Evolutionary conservation across 2,888 invertebrate genomes (phyloP).

Genomic region (Schizaphis graminum): DNA sequence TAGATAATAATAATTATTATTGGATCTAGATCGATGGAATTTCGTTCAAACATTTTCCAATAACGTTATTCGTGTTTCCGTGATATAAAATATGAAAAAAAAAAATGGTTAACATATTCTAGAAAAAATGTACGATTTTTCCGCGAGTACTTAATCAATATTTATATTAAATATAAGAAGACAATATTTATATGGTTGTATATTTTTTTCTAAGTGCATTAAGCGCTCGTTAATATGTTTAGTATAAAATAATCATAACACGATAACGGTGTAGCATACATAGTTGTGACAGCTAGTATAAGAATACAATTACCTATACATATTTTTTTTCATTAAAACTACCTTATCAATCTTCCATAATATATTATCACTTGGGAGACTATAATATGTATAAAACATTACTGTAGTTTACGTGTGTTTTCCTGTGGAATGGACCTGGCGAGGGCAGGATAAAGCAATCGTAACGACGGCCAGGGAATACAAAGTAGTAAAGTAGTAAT

Average conservation of each 20-base stretch:
- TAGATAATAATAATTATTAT: background rate
- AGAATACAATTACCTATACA: background rate
- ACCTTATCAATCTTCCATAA: too few species aligned
- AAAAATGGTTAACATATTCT: background rate
- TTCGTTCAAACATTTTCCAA: conserved; percentile 17
- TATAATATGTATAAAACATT: too few species aligned
- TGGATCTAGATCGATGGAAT: background rate
- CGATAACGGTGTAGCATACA: background rate
- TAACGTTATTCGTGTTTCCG: background rate
- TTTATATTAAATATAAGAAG: background rate
- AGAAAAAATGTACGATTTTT: background rate
- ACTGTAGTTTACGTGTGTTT: too few species aligned
- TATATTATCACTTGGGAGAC: too few species aligned
- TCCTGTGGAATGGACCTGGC: too few species aligned
- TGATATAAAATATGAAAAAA: background rate
- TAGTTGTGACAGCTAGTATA: background rate
- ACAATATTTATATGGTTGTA: background rate
- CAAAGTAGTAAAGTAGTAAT: too few species aligned
- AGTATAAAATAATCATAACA: background rate
- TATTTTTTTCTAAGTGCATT: background rate
- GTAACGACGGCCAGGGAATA: too few species aligned
- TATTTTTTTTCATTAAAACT: too few species aligned
- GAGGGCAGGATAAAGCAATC: too few species aligned
- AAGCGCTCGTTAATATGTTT: background rate
- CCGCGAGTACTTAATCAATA: background rate